Evolutionary conservation across 2,797 vertebrate genomes (phyloP).

Genomic region (Neosalanx taihuensis): DNA sequence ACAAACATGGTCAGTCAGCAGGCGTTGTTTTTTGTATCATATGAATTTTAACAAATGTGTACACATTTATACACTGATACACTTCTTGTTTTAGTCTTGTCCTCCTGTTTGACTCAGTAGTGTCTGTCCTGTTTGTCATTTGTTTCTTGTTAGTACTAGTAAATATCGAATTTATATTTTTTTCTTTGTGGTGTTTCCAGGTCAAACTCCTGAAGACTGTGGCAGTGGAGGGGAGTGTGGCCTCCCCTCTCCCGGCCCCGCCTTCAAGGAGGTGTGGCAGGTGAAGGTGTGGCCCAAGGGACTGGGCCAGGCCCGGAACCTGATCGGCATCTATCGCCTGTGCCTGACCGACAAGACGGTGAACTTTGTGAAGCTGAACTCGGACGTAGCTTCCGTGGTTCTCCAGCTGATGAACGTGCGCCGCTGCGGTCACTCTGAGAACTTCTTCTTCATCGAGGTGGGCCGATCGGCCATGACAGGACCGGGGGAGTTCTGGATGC

Average conservation of each 20-base stretch:
- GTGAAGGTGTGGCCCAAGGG: constrained; percentile 84
- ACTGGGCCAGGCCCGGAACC: constrained; percentile 77
- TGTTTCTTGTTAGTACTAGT: neutral
- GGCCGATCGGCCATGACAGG: constrained; percentile 78
- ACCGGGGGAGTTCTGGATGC: constrained; percentile 82
- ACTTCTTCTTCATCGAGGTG: constrained; percentile 89
- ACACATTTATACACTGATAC: too few species aligned
- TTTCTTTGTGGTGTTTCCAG: constrained; percentile 47
- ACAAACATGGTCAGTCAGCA: neutral
- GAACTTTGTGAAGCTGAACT: constrained; percentile 81
- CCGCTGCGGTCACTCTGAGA: constrained; percentile 82
- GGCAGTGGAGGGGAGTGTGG: constrained; percentile 76
- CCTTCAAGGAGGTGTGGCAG: constrained; percentile 88
- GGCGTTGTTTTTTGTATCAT: neutral
- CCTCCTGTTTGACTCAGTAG: constrained; percentile 6
- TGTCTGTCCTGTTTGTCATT: constrained; percentile 24
- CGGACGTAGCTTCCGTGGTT: constrained; percentile 75
- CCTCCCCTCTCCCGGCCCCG: constrained; percentile 70
- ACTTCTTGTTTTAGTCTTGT: neutral
- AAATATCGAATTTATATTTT: constrained; percentile 15
- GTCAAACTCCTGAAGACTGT: constrained; percentile 71
- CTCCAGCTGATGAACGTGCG: constrained; percentile 85
- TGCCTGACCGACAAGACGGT: constrained; percentile 84
- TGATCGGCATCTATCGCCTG: constrained; percentile 81
- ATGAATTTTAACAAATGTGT: too few species aligned